Evolutionary conservation across 2,113 vertebrate species (phyloP), one percentile per base, ranked within the genome.

Genomic region (Paraplagusia blochii): DNA sequence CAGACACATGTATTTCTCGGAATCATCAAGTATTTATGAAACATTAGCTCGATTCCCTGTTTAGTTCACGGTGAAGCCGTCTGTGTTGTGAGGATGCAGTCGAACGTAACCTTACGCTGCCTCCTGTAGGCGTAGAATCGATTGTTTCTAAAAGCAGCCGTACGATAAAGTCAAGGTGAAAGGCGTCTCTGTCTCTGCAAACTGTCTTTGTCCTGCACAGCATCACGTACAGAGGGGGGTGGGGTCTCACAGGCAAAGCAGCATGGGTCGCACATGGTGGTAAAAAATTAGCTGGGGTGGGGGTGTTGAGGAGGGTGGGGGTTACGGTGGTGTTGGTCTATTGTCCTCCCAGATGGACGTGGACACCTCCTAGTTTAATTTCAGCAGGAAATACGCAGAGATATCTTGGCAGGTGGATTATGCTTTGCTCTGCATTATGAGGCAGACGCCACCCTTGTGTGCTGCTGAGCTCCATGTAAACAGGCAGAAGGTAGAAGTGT

Each of bases 161-260:
- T 42, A 8, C 8, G 3, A 10, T 11, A 29, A 62, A 48, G 52
- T 40, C 35, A 19, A 53, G 39, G 38, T 45, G 44, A 14, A 43
- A 43, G 22, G 9, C 22, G 46, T 14, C 12, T 34, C 51, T 59
- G 49, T 62, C 62, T 77, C 70, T 53, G 54, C 50, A 16, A 15
- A 63, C 43, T 43, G 39, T 76, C 79, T 84, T 84, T 86, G 79
- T 86, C 79, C 77, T 53, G 46, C 52, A 10, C 43, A 1, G 48
- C 44, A 45, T 50, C 38, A 11, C 3, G 53, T 15, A 43, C 33
- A 56, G 44, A 18, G 44, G 60, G 63, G 71, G 71, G 59, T 38
- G 62, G 60, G 63, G 65, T 43, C 50, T 63, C 15, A 38, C n/a
- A n/a, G 40, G 55, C 35, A 22, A 59, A 44, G 55, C 35, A 22